Base-by-base conservation (phyloP, 2,797 vertebrate genomes). In the Dendrocincla fuliginosa region DNA sequence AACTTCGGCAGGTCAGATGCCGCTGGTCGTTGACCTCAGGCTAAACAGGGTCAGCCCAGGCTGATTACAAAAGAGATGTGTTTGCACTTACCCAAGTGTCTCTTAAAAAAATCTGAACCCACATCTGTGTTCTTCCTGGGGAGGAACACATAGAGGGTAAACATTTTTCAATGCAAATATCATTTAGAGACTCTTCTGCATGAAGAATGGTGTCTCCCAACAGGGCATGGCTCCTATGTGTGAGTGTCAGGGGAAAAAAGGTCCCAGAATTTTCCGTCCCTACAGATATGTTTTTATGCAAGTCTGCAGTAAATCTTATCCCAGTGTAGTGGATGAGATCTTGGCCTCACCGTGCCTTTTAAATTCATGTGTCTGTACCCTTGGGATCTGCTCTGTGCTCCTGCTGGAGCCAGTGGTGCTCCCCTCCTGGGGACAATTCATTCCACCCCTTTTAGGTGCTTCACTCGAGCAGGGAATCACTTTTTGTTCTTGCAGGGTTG, bases 1-100 rank as follows among this genome's bases (percentile, higher is more conserved):
- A 98, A 98, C 98, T 98, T 97, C 87, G 46, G 97, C 97, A 97
- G 97, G 98, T 98, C 98, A 98, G 97, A 96, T 98, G 98, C 98
- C 97, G 96, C 96, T 96, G 92, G 96, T 96, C 69, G 12, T 96
- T 98, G 97, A 98, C 98, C 98, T 97, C 94, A 69, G 92, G 95
- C 97, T 97, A 97, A 98, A 98, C 97, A 98, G 96, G 97, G 97
- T 98, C 97, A 97, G 92, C 90, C 84, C 80, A 67, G 94, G 90
- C 95, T 96, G 96, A 96, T 91, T 77, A 93, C 90, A 93, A 97
- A 96, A 95, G 90, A 94, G 69, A 91, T 70, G 88, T 87, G 79
- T 87, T 89, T 95, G 94, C 89, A 84, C 87, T 96, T 94, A 95
- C 41, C 87, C 82, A 71, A 95, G 90, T 89, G 79, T 93, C 83